Evolutionary conservation across 2,797 vertebrate genomes (phyloP).

Genomic region (Coluber constrictor): DNA sequence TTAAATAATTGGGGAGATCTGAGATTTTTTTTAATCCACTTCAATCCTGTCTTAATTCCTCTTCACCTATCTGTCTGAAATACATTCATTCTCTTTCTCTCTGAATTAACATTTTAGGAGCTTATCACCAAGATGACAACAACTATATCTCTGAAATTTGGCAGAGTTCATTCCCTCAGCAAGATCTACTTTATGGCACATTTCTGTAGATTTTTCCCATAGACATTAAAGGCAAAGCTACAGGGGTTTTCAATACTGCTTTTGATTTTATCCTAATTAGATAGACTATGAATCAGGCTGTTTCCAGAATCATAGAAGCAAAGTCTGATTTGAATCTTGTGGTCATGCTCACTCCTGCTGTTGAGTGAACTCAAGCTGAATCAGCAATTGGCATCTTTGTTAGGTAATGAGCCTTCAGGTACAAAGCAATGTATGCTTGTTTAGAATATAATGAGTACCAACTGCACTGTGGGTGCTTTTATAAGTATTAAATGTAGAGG

Average conservation of each 20-base stretch:
- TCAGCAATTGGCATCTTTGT: neutral
- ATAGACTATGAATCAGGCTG: neutral
- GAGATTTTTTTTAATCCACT: neutral
- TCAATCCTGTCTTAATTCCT: neutral
- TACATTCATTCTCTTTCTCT: neutral
- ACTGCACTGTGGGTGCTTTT: neutral
- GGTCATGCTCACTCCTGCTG: neutral
- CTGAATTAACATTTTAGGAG: neutral
- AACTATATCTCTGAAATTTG: neutral
- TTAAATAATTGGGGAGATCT: neutral
- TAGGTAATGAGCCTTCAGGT: neutral
- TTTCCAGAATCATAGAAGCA: neutral
- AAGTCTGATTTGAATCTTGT: neutral
- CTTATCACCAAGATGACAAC: neutral
- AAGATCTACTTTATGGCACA: neutral
- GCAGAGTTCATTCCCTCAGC: neutral
- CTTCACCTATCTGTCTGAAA: neutral
- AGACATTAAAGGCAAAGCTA: neutral
- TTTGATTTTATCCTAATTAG: neutral
- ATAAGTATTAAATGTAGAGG: conserved; percentile 14
- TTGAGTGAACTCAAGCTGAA: neutral
- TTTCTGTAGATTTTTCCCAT: neutral
- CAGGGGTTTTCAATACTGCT: neutral
- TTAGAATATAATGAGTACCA: neutral
- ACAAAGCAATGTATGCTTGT: neutral